phyloP scores from a whole-genome alignment of 92 coral and sea anemone species.

The Isaurus tuberculatus region DNA sequence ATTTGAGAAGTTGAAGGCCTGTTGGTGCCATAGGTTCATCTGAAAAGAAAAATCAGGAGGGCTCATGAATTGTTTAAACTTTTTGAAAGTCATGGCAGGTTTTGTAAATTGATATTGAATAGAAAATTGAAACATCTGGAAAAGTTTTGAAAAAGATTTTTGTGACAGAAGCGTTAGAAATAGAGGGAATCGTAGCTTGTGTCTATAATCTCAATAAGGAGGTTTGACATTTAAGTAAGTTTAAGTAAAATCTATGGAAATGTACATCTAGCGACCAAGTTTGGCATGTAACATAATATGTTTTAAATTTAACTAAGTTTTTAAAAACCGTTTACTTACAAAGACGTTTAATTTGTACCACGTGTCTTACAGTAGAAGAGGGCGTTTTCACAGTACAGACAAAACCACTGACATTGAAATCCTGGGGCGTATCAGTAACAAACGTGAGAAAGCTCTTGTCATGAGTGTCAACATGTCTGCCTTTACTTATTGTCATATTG shows the following conservation, averaged over 20 bases:
- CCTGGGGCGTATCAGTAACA: slow-evolving; percentile 15
- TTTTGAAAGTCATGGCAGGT: not conserved
- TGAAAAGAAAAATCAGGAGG: not conserved
- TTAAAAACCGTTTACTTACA: slow-evolving; percentile 11
- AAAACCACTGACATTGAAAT: slow-evolving; percentile 37
- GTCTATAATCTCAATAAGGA: too few species aligned
- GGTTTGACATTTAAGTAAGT: too few species aligned
- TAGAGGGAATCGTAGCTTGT: too few species aligned
- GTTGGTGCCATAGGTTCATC: slow-evolving; percentile 49
- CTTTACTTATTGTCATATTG: slow-evolving; percentile 31
- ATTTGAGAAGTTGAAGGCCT: slow-evolving; percentile 3
- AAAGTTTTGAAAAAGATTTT: too few species aligned
- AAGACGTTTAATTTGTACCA: slow-evolving; percentile 21
- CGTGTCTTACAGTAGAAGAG: slow-evolving; percentile 33
- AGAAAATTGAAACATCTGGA: too few species aligned
- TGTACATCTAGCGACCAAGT: too few species aligned
- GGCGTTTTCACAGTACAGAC: slow-evolving; percentile 34
- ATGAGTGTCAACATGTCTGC: slow-evolving; percentile 21
- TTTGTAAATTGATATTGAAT: too few species aligned
- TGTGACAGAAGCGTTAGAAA: too few species aligned
- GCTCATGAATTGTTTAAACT: not conserved
- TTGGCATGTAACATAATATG: too few species aligned
- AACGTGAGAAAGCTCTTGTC: slow-evolving; percentile 4
- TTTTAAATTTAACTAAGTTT: not conserved
- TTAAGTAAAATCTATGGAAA: too few species aligned